Evolutionary conservation across 1,140 invertebrate species (phyloP), one percentile per base, ranked within the genome.

Genomic region (Lasioglossum albipes): DNA sequence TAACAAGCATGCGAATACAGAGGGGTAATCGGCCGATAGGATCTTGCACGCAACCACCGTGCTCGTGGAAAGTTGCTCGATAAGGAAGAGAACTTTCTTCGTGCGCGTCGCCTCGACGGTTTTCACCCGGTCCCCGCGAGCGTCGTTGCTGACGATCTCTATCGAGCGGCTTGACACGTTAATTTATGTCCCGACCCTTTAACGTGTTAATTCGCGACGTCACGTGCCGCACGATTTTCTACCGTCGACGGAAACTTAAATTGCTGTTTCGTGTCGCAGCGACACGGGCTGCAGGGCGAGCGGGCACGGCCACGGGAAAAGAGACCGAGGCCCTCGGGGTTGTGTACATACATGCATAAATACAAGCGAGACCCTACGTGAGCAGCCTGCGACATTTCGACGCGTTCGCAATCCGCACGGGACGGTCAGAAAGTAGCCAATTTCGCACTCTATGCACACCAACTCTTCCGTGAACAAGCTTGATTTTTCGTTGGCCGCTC

Each of bases 161-260:
- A 79, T 84, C 81, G 75, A 5, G 45, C 81, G 67, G 76, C 71
- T 59, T 65, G 78, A 87, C 82, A 86, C 87, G 88, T 90, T 91
- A 91, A 91, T 91, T 90, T 91, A 90, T 90, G 71, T 57, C 31
- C 62, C 70, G 57, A 12, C 22, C 72, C 66, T 76, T 83, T 71
- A 89, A 91, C 89, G 89, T 89, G 90, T 90, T 91, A 91, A 91
- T 91, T 90, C 89, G 86, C 84, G 79, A 78, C 86, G 88, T 90
- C 88, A 90, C 90, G 90, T 90, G 89, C 88, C 82, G 81, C 86
- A 77, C 82, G 81, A 79, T 71, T 76, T 36, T 76, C 83, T 45
- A 68, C 67, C 79, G 72, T 73, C 88, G 83, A 88, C 89, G 87
- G 88, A 89, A 91, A 90, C 90, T 91, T 90, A 91, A 91, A 90